Base-by-base conservation (phyloP, 2,797 vertebrate genomes). In the Rallus crepitans region DNA sequence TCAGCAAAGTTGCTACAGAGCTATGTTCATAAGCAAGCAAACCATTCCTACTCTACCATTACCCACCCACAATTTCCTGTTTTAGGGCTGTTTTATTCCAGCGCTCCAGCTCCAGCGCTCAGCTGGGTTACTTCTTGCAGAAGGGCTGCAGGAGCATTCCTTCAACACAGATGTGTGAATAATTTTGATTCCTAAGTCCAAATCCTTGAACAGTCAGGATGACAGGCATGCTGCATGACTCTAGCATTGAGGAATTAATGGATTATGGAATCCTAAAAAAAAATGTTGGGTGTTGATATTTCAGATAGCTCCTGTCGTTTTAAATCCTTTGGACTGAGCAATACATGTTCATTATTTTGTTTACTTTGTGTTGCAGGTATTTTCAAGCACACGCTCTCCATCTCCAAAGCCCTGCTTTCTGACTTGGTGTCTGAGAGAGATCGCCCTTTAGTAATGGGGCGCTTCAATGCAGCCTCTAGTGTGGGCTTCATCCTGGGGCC, bases 401-500 rank as follows among this genome's bases (percentile, higher is more conserved):
- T 99, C 97, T 99, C 99, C 96, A 99, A 99, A 98, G 99, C 99
- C 6, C 98, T 99, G 82, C 98, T 99, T 71, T 99, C 99, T 24
- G 99, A 99, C 94, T 95, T 99, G 97, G 99, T 99, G 96, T 96
- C 98, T 4, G 99, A 99, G 94, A 97, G 98, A 66, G 99, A 99
- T 73, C 99, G 99, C 71, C 99, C 99, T 8, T 98, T 99, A 35
- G 98, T 99, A 60, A 99, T 99, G 97, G 99, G 99, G 48, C 98
- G 98, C 77, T 99, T 99, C 90, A 99, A 99, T 63, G 99, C 99
- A 35, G 99, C 98, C 35, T 99, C 99, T 12, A 98, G 98, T 1
- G 97, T 99, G 42, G 99, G 99, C 71, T 99, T 99, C 98, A 99
- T 99, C 94, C 92, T 99, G 96, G 99, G 99, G 16, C 99, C 99